A percentile compares a stretch with the other conserved stretches of the same genome.
Conservation (phyloP, 2,888 invertebrate species). For the Linnaemya vulpina region DNA sequence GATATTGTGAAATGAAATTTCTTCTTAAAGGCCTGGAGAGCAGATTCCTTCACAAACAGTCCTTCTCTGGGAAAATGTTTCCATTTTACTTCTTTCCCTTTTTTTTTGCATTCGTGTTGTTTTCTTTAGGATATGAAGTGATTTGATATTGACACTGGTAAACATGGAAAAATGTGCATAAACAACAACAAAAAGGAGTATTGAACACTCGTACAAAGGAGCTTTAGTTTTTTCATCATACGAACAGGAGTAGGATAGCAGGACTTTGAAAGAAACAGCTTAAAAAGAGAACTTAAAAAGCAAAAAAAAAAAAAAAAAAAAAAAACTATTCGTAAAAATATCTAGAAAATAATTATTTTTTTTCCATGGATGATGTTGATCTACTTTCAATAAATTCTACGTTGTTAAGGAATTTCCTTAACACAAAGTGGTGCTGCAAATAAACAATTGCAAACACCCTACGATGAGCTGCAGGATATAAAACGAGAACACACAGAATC, state of each 20-base stretch:
- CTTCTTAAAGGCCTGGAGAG: not conserved
- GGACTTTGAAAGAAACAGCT: conserved; percentile 10
- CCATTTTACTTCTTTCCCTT: not conserved
- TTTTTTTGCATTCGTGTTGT: conserved; percentile 43
- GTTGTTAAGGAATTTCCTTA: conserved; percentile 59
- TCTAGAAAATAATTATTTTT: conserved; percentile 4
- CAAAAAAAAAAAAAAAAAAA: conserved; percentile 37
- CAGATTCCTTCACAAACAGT: not conserved
- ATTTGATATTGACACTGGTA: conserved; percentile 71
- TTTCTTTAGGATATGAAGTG: conserved; percentile 67
- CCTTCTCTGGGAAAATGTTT: not conserved
- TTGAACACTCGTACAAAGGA: conserved; percentile 15
- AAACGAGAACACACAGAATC: not conserved
- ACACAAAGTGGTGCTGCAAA: conserved; percentile 13
- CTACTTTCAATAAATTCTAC: conserved; percentile 62
- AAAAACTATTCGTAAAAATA: conserved; percentile 34
- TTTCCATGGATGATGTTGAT: conserved; percentile 46
- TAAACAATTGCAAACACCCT: conserved; percentile 32
- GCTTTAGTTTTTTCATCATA: conserved; percentile 2
- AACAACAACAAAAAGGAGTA: not conserved
- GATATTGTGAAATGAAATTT: too few relatives aligned
- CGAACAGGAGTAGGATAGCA: conserved; percentile 1
- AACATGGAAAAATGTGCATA: conserved; percentile 49
- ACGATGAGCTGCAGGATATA: not conserved
- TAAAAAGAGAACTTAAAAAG: conserved; percentile 16